phyloP scores from a whole-genome alignment of 37 sponge, comb jelly and placozoan genomes.

The Beroe forskalii region DNA sequence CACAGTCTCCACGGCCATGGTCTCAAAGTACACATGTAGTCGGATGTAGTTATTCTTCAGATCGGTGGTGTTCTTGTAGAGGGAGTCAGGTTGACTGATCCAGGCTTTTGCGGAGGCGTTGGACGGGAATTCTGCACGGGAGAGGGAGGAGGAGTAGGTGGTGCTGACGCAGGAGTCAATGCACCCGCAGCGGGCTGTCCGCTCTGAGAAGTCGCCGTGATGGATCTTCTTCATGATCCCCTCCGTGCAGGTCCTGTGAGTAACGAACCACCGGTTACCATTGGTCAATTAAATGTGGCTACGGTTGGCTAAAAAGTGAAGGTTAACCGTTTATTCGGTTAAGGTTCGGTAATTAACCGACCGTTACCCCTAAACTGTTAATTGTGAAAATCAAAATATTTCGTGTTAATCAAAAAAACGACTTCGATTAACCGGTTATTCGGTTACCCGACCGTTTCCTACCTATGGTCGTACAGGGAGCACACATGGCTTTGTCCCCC shows the following conservation, averaged over 20 bases:
- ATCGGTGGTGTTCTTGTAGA: background rate
- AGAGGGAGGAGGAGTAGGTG: background rate
- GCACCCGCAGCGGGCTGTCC: background rate
- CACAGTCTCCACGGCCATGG: constrained; percentile 21
- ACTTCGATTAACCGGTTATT: too few relatives aligned
- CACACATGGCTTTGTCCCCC: background rate
- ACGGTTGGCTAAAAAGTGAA: too few relatives aligned
- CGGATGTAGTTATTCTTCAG: constrained; percentile 9
- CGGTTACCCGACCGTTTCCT: too few relatives aligned
- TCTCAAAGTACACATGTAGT: constrained; percentile 56
- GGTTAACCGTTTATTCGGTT: too few relatives aligned
- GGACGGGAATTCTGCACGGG: background rate
- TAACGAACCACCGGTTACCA: too few relatives aligned
- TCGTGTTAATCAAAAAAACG: too few relatives aligned
- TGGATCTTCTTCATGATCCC: background rate
- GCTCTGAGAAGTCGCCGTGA: background rate
- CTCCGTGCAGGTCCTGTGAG: background rate
- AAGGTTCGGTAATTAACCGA: too few relatives aligned
- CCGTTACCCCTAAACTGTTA: too few relatives aligned
- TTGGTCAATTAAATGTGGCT: too few relatives aligned
- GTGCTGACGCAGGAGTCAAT: constrained; percentile 2
- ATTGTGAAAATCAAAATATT: too few relatives aligned
- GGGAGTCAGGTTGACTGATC: background rate
- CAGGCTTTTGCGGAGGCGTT: background rate
- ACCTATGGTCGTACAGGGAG: background rate